Evolutionary conservation across 2,888 invertebrate species (phyloP), one percentile per base, ranked within the genome.

Genomic region (Lasioglossum pauxillum): DNA sequence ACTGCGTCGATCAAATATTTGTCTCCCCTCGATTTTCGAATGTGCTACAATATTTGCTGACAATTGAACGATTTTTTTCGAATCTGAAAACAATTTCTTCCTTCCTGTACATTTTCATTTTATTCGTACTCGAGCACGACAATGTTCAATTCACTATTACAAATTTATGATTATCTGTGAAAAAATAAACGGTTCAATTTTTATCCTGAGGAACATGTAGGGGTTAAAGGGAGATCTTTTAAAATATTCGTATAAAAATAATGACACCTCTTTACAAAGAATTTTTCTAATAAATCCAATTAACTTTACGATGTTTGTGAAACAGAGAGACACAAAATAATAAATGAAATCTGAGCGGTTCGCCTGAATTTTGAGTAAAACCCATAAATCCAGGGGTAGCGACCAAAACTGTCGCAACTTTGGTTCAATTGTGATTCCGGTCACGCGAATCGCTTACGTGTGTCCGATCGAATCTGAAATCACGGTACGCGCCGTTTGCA

Each of bases 381-480:
- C 7, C 16, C 16, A 31, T 31, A 64, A 31, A 64, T 64, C 27
- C 31, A 38, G 53, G 23, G 23, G 23, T 53, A 23, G 23, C 23
- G 57, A 23, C 23, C 75, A 57, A 75, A 78, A 76, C 77, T 88
- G 74, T 75, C 53, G 80, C 27, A 67, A 78, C 31, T 8, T 14
- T 27, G 12, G 14, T 60, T 27, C 16, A 23, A 78, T 89, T 69
- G 46, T 67, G 60, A 78, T 86, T 44, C 86, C n/a, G 64, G 64
- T 89, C 89, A 89, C 88, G 89, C 84, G 60, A 27, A 14, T 23
- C n/a, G 60, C 44, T 78, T 64, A 35, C n/a, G 38, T 35, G 81
- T 73, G 79, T 80, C 79, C 81, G 78, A 83, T 46, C 64, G 86
- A 89, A 88, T 88, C 81, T 84, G 80, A 88, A 89, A 89, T 83